Evolutionary conservation across 1,140 invertebrate genomes (phyloP).

Genomic region (Bradysia coprophila): DNA sequence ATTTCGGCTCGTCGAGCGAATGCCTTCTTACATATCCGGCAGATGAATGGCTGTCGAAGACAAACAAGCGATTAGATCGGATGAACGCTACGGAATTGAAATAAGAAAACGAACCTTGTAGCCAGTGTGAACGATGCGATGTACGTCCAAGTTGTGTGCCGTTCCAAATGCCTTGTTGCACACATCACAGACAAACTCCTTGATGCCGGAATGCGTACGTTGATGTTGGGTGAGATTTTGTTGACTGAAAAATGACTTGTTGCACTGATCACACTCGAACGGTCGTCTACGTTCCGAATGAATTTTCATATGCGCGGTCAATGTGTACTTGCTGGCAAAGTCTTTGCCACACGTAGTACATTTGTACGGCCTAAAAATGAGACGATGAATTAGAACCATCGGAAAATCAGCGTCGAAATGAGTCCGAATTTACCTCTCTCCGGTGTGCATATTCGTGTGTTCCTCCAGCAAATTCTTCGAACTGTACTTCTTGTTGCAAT

Average conservation of each 20-base stretch:
- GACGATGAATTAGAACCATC: background rate
- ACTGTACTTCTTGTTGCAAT: conserved; percentile 44
- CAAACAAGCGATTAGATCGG: too few species aligned
- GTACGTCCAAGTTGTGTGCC: conserved; percentile 54
- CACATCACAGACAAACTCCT: conserved; percentile 48
- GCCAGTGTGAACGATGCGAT: conserved; percentile 41
- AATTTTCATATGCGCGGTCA: conserved; percentile 53
- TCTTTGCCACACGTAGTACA: conserved; percentile 47
- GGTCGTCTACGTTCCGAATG: conserved; percentile 44
- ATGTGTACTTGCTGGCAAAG: conserved; percentile 61
- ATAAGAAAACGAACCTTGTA: too few species aligned
- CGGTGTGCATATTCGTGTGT: conserved; percentile 50
- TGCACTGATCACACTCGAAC: conserved; percentile 42
- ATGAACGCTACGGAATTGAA: too few species aligned
- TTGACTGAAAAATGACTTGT: conserved; percentile 52
- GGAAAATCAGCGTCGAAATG: background rate
- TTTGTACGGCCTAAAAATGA: conserved; percentile 32
- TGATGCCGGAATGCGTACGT: conserved; percentile 45
- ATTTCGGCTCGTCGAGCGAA: conserved; percentile 60
- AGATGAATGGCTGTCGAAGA: conserved; percentile 50
- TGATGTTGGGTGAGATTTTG: conserved; percentile 57
- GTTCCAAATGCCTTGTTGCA: conserved; percentile 63
- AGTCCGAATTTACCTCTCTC: conserved; percentile 22
- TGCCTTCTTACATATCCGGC: conserved; percentile 46
- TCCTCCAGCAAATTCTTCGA: conserved; percentile 46